phyloP scores from a whole-genome alignment of 2,888 invertebrate species.

The Caenorhabditis imperialis region DNA sequence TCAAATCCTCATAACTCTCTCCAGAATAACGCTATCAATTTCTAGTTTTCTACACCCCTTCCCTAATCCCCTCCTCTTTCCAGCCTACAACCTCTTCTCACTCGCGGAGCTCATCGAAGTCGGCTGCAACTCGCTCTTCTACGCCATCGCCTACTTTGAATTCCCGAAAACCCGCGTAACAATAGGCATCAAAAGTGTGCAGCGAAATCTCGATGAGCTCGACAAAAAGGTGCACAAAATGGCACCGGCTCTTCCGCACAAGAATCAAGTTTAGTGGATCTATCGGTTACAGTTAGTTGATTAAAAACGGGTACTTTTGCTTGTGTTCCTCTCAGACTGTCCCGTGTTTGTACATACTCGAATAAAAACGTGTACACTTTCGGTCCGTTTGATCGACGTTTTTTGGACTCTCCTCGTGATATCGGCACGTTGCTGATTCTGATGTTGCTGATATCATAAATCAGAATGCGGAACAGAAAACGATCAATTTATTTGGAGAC shows the following conservation, averaged over 20 bases:
- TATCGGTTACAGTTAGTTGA: background rate
- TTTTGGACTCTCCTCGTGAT: slow-evolving; percentile 20
- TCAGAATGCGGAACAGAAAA: background rate
- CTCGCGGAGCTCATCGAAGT: slow-evolving; percentile 74
- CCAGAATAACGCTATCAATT: no score
- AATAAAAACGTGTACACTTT: slow-evolving; percentile 30
- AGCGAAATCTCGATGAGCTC: slow-evolving; percentile 32
- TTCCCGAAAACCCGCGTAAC: slow-evolving; percentile 65
- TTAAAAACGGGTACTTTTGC: slow-evolving; percentile 15
- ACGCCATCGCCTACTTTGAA: slow-evolving; percentile 71
- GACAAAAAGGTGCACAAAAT: slow-evolving; percentile 28
- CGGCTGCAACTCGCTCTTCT: slow-evolving; percentile 73
- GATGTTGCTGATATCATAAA: slow-evolving; percentile 6
- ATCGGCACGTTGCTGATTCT: slow-evolving; percentile 28
- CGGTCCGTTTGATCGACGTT: slow-evolving; percentile 7
- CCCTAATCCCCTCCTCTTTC: slow-evolving; percentile 32
- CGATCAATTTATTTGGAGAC: background rate
- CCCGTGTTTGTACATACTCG: slow-evolving; percentile 41
- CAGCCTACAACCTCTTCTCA: slow-evolving; percentile 74
- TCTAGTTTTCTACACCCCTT: no score
- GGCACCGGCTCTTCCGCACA: slow-evolving; percentile 46
- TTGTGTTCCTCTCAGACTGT: background rate
- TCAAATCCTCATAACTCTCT: no score
- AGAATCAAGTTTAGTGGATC: slow-evolving; percentile 15
- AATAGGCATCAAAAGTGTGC: slow-evolving; percentile 59